These are phyloP conservation scores for Bos javanicus DNA, from an alignment of 2,113 vertebrate species.

Conservation along the genomic window DNA sequence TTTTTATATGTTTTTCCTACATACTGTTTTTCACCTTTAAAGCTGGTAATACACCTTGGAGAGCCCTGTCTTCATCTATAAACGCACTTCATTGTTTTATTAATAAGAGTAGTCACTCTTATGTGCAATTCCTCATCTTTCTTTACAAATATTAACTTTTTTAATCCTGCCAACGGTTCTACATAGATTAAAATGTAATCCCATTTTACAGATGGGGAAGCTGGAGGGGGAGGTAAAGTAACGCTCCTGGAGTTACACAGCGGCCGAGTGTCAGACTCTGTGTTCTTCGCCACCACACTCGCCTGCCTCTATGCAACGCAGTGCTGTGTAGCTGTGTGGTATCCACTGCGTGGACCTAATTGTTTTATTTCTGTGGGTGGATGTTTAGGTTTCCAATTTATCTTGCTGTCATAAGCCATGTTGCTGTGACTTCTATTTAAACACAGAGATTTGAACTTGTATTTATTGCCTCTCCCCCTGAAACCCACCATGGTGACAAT, in stretches of 20 bases:
- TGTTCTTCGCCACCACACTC: not conserved
- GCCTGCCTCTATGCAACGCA: no score
- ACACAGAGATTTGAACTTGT: not conserved
- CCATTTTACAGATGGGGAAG: not conserved
- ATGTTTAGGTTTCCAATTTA: not conserved
- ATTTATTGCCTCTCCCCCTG: not conserved
- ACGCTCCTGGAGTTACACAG: not conserved
- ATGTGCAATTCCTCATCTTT: not conserved
- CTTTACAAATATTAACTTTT: not conserved
- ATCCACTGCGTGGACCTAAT: fast-evolving
- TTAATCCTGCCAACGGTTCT: not conserved
- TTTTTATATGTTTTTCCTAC: not conserved
- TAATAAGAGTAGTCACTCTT: not conserved
- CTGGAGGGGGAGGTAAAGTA: not conserved
- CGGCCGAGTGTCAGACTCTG: not conserved
- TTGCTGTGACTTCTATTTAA: not conserved
- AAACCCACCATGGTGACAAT: not conserved
- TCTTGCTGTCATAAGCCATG: not conserved
- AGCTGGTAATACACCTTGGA: not conserved
- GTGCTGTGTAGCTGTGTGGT: fast-evolving
- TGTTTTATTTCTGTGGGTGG: not conserved
- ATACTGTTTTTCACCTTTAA: not conserved
- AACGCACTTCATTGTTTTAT: not conserved
- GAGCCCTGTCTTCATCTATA: not conserved
- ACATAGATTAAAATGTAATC: not conserved